Evolutionary conservation across 2,888 invertebrate species (phyloP), one percentile per base, ranked within the genome.

Genomic region (Nomada ruficornis): DNA sequence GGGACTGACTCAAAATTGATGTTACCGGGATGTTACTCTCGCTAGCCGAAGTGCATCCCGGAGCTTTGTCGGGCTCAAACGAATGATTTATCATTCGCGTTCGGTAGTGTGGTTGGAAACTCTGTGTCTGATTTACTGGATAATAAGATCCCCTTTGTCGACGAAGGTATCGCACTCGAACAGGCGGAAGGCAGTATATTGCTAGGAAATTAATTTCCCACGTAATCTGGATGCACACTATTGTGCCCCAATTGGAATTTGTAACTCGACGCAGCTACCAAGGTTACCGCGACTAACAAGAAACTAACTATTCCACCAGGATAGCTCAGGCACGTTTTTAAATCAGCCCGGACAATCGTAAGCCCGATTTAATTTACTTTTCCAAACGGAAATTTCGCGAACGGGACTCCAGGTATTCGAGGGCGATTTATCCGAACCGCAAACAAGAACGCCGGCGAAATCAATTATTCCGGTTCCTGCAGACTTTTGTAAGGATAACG

Each of bases 81-180:
- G 54, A 82, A 81, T 81, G 82, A 86, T 88, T 82, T 86, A 86
- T 86, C 79, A 63, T 85, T 69, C 10, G 50, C 62, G 42, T 69
- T 75, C 74, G 63, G 71, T 42, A 20, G 50, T 42, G 11, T 9
- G 26, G 36, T 60, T 42, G 54, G 54, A 57, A 42, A 67, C 59
- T 47, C 26, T 10, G 23, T 20, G 42, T 11, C 52, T 42, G 15
- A 13, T 11, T 36, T 44, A 23, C 10, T 42, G 64, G 60, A 80
- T 72, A 62, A 11, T 18, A 60, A 29, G 65, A 57, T 57, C 71
- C 55, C 50, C 63, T 29, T 57, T 26, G 20, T 65, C 42, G 57
- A 5, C 2, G n/a, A 13, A 13, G 57, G 70, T 60, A 67, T 50
- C 23, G 26, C 26, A 18, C 23, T 65, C 20, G 15, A 13, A 29